Conservation (phyloP, 2,888 invertebrate genomes). For the Melangyna quadrimaculata region DNA sequence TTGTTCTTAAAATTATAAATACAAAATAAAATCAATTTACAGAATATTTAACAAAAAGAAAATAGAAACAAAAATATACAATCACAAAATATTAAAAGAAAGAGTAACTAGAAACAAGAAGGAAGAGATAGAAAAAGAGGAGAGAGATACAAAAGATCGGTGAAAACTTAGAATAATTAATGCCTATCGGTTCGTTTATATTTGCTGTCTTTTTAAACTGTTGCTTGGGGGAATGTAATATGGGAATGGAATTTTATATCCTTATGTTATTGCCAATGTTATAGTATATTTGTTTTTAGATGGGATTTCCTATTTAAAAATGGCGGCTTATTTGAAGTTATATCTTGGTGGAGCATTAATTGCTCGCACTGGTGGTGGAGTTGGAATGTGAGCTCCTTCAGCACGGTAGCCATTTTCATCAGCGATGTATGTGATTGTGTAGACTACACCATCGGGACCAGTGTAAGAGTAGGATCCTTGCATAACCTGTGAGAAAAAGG, state of each 20-base stretch:
- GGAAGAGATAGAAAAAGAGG: neutral
- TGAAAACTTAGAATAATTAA: slow-evolving; percentile 17
- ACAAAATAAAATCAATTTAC: slow-evolving; percentile 57
- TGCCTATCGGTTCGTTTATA: slow-evolving; percentile 51
- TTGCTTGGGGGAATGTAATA: slow-evolving; percentile 25
- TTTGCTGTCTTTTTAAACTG: slow-evolving; percentile 43
- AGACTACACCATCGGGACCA: slow-evolving; percentile 83
- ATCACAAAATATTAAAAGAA: slow-evolving; percentile 50
- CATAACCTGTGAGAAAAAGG: slow-evolving; percentile 80
- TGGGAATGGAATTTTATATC: slow-evolving; percentile 16
- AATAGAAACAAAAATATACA: slow-evolving; percentile 41
- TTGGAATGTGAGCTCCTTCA: slow-evolving; percentile 82
- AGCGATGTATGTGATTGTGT: slow-evolving; percentile 82
- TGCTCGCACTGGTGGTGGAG: slow-evolving; percentile 79
- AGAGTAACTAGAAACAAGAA: neutral
- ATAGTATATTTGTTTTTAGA: neutral
- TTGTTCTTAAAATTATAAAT: slow-evolving; percentile 60
- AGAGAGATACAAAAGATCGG: neutral
- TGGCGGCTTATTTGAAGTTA: slow-evolving; percentile 59
- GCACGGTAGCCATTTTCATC: slow-evolving; percentile 82
- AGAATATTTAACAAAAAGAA: slow-evolving; percentile 37
- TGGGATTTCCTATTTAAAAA: slow-evolving; percentile 5
- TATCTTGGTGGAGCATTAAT: slow-evolving; percentile 73
- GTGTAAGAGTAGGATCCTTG: slow-evolving; percentile 84
- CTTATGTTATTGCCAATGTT: slow-evolving; percentile 42